These are phyloP conservation scores for Rhadina sibilatrix DNA, from an alignment of 2,113 vertebrate genomes.

Conservation along the genomic window DNA sequence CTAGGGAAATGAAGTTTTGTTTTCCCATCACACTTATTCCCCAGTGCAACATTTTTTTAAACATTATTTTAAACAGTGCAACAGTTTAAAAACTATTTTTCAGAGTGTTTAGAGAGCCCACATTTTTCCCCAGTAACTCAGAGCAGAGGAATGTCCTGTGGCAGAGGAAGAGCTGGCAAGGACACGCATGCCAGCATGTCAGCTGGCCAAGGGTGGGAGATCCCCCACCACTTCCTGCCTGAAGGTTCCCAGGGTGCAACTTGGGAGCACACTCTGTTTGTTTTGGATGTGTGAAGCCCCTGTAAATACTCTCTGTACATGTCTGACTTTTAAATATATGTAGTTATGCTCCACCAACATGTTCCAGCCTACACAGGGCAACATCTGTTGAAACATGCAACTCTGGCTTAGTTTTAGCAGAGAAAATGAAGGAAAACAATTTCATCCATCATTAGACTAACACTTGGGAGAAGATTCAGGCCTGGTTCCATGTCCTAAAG, in stretches of 20 bases:
- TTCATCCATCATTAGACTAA: slow-evolving; percentile 38
- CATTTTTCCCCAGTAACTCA: slow-evolving; percentile 46
- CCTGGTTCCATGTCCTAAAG: slow-evolving; percentile 19
- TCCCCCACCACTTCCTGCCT: slow-evolving; percentile 43
- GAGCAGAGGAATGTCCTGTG: slow-evolving; percentile 53
- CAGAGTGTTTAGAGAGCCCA: not conserved
- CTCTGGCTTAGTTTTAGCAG: slow-evolving; percentile 10
- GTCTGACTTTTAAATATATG: slow-evolving; percentile 16
- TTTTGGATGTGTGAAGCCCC: slow-evolving; percentile 42
- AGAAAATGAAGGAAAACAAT: slow-evolving; percentile 42
- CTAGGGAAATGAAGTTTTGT: not conserved
- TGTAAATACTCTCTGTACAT: not conserved
- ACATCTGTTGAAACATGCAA: slow-evolving; percentile 49
- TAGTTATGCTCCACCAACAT: slow-evolving; percentile 11
- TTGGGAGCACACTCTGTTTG: slow-evolving; percentile 33
- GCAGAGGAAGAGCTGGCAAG: slow-evolving; percentile 35
- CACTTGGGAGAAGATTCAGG: slow-evolving; percentile 6
- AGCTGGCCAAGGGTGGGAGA: slow-evolving; percentile 50
- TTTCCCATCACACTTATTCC: slow-evolving; percentile 32
- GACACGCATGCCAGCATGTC: slow-evolving; percentile 39
- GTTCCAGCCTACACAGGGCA: slow-evolving; percentile 50
- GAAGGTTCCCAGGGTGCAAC: slow-evolving; percentile 34
- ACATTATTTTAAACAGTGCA: no score
- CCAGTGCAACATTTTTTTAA: not conserved
- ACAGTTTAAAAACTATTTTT: slow-evolving; percentile 15